Conservation (phyloP, 2,888 invertebrate species). For the Habroteleia sp. region DNA sequence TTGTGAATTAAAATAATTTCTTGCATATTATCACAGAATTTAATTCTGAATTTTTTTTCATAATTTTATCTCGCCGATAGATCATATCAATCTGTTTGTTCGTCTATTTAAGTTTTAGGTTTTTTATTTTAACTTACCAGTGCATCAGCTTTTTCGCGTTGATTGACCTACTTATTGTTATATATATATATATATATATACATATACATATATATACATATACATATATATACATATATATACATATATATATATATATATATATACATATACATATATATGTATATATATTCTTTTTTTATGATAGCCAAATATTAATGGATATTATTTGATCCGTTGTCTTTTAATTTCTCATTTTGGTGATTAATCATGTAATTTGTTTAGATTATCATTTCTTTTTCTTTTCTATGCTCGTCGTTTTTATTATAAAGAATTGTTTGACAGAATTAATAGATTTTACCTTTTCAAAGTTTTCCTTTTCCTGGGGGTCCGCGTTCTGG, state of each 20-base stretch:
- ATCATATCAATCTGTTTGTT: constrained; percentile 7
- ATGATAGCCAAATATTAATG: too few relatives aligned
- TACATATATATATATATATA: too few relatives aligned
- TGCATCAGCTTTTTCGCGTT: neutral
- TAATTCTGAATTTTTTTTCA: constrained; percentile 5
- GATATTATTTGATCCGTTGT: too few relatives aligned
- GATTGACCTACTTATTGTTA: too few relatives aligned
- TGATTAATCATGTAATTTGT: too few relatives aligned
- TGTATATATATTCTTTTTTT: too few relatives aligned
- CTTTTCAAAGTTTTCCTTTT: constrained; percentile 85
- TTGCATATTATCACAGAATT: constrained; percentile 8
- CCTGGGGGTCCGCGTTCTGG: constrained; percentile 84
- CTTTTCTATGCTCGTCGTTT: neutral
- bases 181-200: too few relatives aligned
- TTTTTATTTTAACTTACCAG: constrained; percentile 15
- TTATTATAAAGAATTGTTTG: constrained; percentile 66
- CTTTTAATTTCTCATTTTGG: too few relatives aligned
- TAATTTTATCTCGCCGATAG: constrained; percentile 1
- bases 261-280: too few relatives aligned
- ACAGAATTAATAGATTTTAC: constrained; percentile 80
- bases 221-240: too few relatives aligned
- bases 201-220: too few relatives aligned
- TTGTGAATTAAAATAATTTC: constrained; percentile 70
- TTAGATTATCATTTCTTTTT: too few relatives aligned
- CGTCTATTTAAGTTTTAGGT: constrained; percentile 6